Percentiles rank a stretch among this genome's conserved stretches.
Evolutionary conservation across 2,113 vertebrate species (phyloP).

Genomic region (Clinocottus analis): DNA sequence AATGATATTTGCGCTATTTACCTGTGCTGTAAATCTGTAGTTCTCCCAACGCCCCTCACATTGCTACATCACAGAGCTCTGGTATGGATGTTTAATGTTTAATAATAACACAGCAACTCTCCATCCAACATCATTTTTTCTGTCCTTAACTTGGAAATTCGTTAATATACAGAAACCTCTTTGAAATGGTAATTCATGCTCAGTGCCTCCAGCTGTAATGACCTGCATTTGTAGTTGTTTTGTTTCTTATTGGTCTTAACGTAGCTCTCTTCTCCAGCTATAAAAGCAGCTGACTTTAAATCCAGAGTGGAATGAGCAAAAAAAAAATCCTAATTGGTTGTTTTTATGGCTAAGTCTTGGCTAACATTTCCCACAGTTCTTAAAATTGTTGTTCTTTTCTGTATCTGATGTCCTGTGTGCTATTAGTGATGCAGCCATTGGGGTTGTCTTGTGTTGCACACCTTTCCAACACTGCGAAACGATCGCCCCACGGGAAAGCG

Average conservation of each 20-base stretch:
- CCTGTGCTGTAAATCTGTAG: conserved; percentile 31
- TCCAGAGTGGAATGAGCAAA: conserved; percentile 37
- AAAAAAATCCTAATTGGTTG: conserved; percentile 54
- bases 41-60: conserved; percentile 33
- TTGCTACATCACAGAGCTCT: conserved; percentile 19
- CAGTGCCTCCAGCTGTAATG: conserved; percentile 40
- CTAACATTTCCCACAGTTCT: conserved; percentile 85
- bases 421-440: conserved; percentile 99
- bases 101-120: conserved; percentile 18
- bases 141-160: neutral
- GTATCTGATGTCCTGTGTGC: conserved; percentile 99
- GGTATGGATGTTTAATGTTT: conserved; percentile 45
- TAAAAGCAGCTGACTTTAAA: conserved; percentile 37
- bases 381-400: conserved; percentile 99
- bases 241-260: neutral
- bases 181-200: conserved; percentile 28
- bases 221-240: conserved; percentile 30
- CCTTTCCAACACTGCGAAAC: conserved; percentile 99
- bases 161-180: conserved; percentile 6
- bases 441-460: conserved; percentile 99
- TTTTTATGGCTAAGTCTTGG: conserved; percentile 75
- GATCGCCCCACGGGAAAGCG: conserved; percentile 95
- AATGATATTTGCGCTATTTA: conserved; percentile 33
- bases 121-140: conserved; percentile 12
- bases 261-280: conserved; percentile 6